Percentiles rank a stretch among this genome's conserved stretches.
These are phyloP conservation scores for Thripadectes ignobilis DNA, from an alignment of 2,797 vertebrate species.

Conservation along the genomic window DNA sequence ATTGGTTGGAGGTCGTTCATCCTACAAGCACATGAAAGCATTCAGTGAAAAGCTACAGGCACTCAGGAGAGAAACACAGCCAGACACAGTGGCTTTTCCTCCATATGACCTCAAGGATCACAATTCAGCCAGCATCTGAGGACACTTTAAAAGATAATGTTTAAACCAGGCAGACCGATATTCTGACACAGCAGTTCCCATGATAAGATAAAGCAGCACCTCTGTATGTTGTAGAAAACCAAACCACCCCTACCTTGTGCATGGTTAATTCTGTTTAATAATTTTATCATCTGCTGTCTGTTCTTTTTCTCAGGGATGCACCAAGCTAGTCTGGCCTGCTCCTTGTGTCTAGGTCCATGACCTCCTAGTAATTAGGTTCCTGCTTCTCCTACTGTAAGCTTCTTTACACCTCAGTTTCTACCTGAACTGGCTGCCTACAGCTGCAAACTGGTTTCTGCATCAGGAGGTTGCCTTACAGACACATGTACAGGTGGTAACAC, in stretches of 20 bases:
- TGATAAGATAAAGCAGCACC: not conserved
- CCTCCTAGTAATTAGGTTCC: not conserved
- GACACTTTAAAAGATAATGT: not conserved
- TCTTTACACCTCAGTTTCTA: not conserved
- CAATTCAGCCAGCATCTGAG: not conserved
- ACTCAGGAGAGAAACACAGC: not conserved
- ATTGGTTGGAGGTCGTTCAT: not conserved
- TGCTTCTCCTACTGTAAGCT: not conserved
- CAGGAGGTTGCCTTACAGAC: not conserved
- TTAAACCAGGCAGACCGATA: not conserved
- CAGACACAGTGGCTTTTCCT: not conserved
- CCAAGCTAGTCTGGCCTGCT: not conserved
- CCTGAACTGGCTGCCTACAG: not conserved
- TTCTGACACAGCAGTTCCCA: not conserved
- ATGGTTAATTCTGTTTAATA: not conserved
- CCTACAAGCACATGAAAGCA: not conserved
- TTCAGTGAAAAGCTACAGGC: not conserved
- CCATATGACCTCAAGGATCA: not conserved
- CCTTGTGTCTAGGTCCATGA: not conserved
- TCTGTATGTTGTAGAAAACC: not conserved
- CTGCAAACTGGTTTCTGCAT: not conserved
- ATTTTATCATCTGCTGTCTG: not conserved
- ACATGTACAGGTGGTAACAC: not conserved
- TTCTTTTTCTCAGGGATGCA: not conserved
- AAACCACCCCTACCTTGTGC: not conserved